Evolutionary conservation across 2,888 invertebrate species (phyloP).

Genomic region (Clivina fossor): DNA sequence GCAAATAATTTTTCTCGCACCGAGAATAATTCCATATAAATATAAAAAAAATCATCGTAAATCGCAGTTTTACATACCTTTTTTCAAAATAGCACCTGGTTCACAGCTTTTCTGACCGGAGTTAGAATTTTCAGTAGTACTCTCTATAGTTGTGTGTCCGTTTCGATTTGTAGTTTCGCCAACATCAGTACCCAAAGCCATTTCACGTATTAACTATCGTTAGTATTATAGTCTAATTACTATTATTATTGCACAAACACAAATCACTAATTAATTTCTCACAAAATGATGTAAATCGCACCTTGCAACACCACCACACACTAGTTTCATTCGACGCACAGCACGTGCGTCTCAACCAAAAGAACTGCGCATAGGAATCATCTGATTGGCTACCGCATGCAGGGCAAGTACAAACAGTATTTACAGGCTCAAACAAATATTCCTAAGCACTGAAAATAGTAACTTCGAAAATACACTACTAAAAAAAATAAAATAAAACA

Average conservation of each 20-base stretch:
- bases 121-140: constrained; percentile 31
- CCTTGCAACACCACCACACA: constrained; percentile 30
- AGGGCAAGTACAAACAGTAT: neutral
- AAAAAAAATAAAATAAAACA: too few relatives aligned
- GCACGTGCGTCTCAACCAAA: constrained; percentile 32
- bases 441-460: constrained; percentile 6
- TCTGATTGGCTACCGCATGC: constrained; percentile 26
- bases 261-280: constrained; percentile 27
- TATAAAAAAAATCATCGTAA: constrained; percentile 2
- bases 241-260: constrained; percentile 30
- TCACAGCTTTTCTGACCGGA: constrained; percentile 20
- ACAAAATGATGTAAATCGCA: constrained; percentile 32
- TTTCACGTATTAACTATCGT: constrained; percentile 38
- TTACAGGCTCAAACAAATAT: neutral
- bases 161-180: constrained; percentile 42
- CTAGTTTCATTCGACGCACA: constrained; percentile 32
- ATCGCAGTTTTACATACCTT: constrained; percentile 6
- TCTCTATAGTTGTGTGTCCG: constrained; percentile 26
- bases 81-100: constrained; percentile 27
- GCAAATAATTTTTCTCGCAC: constrained; percentile 15
- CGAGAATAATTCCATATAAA: neutral
- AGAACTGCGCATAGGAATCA: constrained; percentile 9
- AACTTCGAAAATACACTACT: too few relatives aligned
- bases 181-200: constrained; percentile 48
- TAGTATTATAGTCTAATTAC: constrained; percentile 21